phyloP scores from a whole-genome alignment of 1,140 invertebrate species.

The Antheraea mylitta region DNA sequence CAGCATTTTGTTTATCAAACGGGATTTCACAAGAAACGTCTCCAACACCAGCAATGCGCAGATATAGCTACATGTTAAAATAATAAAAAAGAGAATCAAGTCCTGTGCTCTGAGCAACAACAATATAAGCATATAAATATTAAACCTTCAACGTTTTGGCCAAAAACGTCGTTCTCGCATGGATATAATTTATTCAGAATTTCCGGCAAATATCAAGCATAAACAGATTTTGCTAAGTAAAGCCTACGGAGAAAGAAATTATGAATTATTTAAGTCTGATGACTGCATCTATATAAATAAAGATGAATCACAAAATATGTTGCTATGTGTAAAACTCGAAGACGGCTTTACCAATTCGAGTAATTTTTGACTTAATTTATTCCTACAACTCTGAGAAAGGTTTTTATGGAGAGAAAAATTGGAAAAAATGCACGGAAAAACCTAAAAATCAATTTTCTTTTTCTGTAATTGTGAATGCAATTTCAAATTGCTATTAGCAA shows the following conservation, averaged over 20 bases:
- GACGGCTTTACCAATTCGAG: too few species aligned
- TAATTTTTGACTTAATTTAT: too few species aligned
- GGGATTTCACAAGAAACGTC: slow-evolving; percentile 25
- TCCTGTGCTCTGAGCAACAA: slow-evolving; percentile 18
- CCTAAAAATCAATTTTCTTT: too few species aligned
- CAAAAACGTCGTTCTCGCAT: too few species aligned
- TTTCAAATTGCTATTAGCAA: too few species aligned
- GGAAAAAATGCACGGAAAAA: too few species aligned
- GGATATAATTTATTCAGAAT: slow-evolving; percentile 21
- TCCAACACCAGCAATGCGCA: slow-evolving; percentile 26
- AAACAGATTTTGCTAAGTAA: slow-evolving; percentile 30
- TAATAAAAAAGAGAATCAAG: slow-evolving; percentile 31
- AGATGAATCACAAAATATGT: too few species aligned
- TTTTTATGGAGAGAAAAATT: too few species aligned
- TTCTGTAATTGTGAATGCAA: too few species aligned
- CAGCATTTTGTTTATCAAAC: slow-evolving; percentile 22
- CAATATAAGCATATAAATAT: slow-evolving; percentile 11
- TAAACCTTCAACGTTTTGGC: slow-evolving; percentile 18
- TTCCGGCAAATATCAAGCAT: neutral
- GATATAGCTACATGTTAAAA: slow-evolving; percentile 26
- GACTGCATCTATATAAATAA: too few species aligned
- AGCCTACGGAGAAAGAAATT: slow-evolving; percentile 3
- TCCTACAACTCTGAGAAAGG: too few species aligned
- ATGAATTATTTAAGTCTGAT: neutral
- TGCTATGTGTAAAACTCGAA: too few species aligned